Evolutionary conservation across 2,113 vertebrate genomes (phyloP).

Genomic region (human (Homo sapiens)): GRCh38 chr6:47795501-47796000

Average conservation of each 20-base stretch:
- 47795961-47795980: neutral
- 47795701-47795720: neutral
- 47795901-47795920: neutral
- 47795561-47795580: conserved; percentile 86
- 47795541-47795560: conserved; percentile 95
- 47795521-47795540: conserved; percentile 90
- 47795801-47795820: neutral
- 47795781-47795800: neutral
- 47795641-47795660: neutral
- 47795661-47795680: neutral
- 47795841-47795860: neutral
- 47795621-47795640: neutral
- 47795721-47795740: neutral
- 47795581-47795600: neutral
- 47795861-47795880: neutral
- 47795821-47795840: neutral
- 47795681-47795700: neutral
- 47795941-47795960: neutral
- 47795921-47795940: neutral
- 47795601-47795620: neutral
- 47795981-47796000: neutral
- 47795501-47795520: conserved; percentile 92
- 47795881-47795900: neutral
- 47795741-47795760: neutral
- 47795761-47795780: neutral